Conservation (phyloP, 2,113 vertebrate genomes). For the Syrrhaptes paradoxus region DNA sequence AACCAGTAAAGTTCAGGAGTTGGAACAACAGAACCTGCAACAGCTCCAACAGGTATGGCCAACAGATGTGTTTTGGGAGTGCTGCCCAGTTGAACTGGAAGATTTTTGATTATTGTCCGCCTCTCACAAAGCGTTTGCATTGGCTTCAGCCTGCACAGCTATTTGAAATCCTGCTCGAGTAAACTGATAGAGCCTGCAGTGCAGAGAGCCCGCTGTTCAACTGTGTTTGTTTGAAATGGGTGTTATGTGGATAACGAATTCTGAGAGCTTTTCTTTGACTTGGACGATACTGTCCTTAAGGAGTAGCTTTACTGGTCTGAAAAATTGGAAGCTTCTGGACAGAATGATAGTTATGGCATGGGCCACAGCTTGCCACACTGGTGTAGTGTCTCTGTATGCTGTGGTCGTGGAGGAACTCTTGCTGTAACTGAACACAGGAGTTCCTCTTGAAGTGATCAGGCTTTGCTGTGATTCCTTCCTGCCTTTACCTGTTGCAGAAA, state of each 20-base stretch:
- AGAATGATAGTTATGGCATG: background rate
- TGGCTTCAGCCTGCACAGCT: background rate
- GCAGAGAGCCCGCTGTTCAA: background rate
- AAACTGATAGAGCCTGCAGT: background rate
- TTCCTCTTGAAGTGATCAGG: background rate
- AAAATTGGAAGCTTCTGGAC: background rate
- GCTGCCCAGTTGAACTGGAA: background rate
- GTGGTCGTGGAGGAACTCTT: background rate
- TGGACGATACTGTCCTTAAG: background rate
- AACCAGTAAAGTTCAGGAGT: conserved; percentile 72
- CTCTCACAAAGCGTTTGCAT: background rate
- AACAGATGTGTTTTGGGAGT: background rate
- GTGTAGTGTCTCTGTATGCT: background rate
- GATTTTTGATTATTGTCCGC: background rate
- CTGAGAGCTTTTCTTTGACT: background rate
- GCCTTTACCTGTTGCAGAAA: background rate
- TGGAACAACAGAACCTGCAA: conserved; percentile 64
- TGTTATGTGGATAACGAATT: background rate
- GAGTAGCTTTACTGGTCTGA: background rate
- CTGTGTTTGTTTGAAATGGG: background rate
- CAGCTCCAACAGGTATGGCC: conserved; percentile 65
- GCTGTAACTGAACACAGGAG: background rate
- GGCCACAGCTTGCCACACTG: background rate
- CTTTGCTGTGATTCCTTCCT: background rate
- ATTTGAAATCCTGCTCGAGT: background rate